A percentile compares a stretch with the other conserved stretches of the same genome.
phyloP scores from a whole-genome alignment of 2,113 vertebrate genomes.

The Peromyscus polionotus region DNA sequence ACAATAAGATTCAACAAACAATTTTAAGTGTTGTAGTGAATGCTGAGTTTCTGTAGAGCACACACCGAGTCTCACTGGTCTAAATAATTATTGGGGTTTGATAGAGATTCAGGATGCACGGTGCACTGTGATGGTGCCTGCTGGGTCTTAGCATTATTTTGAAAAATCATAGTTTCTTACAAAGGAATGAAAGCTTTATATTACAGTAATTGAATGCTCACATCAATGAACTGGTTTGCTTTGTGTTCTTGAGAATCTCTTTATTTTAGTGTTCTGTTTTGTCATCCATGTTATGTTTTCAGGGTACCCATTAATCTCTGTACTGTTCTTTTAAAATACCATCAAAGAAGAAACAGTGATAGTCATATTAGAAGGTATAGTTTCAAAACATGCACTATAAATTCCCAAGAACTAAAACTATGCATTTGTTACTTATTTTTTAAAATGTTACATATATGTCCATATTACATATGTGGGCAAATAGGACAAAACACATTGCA shows the following conservation, averaged over 20 bases:
- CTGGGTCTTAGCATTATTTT: slow-evolving; percentile 84
- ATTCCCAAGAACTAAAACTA: neutral
- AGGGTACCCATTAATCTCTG: slow-evolving; percentile 67
- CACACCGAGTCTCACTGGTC: slow-evolving; percentile 37
- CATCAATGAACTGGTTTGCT: slow-evolving; percentile 74
- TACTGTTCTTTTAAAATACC: slow-evolving; percentile 46
- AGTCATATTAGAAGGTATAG: neutral
- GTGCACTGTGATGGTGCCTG: slow-evolving; percentile 68
- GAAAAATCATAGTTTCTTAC: slow-evolving; percentile 85
- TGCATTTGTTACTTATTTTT: neutral
- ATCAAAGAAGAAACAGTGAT: slow-evolving; percentile 57
- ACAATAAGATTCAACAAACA: slow-evolving; percentile 72
- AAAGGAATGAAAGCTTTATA: slow-evolving; percentile 71
- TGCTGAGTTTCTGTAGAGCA: slow-evolving; percentile 44
- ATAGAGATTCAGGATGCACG: slow-evolving; percentile 48
- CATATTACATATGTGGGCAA: neutral
- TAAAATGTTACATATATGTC: neutral
- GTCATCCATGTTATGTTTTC: slow-evolving; percentile 70
- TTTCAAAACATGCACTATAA: neutral
- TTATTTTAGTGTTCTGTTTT: slow-evolving; percentile 80
- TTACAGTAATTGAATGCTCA: slow-evolving; percentile 82
- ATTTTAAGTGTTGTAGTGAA: slow-evolving; percentile 44
- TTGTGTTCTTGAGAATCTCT: slow-evolving; percentile 79
- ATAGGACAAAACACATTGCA: neutral
- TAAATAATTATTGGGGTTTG: slow-evolving; percentile 74